Evolutionary conservation across 2,113 vertebrate genomes (phyloP), one percentile per base, ranked within the genome.

Genomic region (Plestiodon gilberti): DNA sequence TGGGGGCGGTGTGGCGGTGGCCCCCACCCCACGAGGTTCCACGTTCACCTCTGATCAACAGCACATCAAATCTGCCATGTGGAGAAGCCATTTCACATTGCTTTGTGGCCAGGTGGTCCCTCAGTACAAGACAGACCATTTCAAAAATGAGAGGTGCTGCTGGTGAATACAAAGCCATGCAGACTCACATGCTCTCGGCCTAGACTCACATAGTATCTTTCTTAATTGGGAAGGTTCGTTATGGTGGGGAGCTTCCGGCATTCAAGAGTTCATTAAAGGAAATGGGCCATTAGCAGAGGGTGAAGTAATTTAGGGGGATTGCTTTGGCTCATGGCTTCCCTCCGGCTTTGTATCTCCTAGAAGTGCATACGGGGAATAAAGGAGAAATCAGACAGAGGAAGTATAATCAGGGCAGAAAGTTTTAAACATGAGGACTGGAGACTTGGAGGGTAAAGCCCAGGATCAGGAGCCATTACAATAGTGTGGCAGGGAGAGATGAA

Each of bases 261-360:
- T 18, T 0, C 0, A 6, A 3, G 2, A 78, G 71, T n/a, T 90
- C 23, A 6, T 55, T 2, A 4, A 1, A 55, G 62, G 86, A 83
- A 62, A 80, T 4, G 0, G 43, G 71, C 59, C 11, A 0, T 2
- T 76, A 38, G 75, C 1, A 17, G 14, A 64, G 0, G 48, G 28
- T 0, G 55, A 73, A 25, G 38, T 0, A 35, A 5, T 0, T 71
- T 59, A 2, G 0, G 81, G 23, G 38, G 61, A 40, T 11, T 1
- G 28, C 38, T 10, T n/a, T 13, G n/a, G 70, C 11, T 61, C 65
- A 7, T 14, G 14, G 9, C 18, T 57, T 25, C 81, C 81, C 48
- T 59, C 1, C 9, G 43, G 62, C 62, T 38, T 25, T 3, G n/a
- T 4, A 3, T 9, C 18, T n/a, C 61, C n/a, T 3, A 33, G 33